Base-by-base conservation (phyloP, 2,888 invertebrate genomes). In the Synanthedon andrenaeformis region DNA sequence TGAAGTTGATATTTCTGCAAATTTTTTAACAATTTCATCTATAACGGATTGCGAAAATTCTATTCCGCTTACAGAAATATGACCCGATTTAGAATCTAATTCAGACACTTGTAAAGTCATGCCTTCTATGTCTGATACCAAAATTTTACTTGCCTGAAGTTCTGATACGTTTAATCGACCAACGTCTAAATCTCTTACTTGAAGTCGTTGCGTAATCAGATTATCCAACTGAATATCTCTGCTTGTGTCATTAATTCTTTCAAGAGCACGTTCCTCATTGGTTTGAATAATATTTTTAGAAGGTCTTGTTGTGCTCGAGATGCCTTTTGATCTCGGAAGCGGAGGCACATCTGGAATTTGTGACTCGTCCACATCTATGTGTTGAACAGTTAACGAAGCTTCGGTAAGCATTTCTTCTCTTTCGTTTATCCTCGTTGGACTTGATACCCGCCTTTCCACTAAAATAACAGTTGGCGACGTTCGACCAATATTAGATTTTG, bases 81-180 rank as follows among this genome's bases (percentile, higher is more conserved):
- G 90, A 0, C 92, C 92, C 0, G 91, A 90, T 68, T 91, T 91
- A 5, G 93, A 92, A 63, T 90, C 91, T 57, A 94, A 81, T 67
- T 95, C 94, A 52, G 92, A 89, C 0, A 94, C 91, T 58, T 90
- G 91, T 59, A 95, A 88, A 42, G 92, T 91, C 62, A 91, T 89
- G 5, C 94, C 93, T 67, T 95, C 94, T 57, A 95, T 91, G 73
- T 95, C 94, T 0, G 94, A 94, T 0, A 95, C 94, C 52, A 92
- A 87, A 57, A 95, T 93, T 72, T 93, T 94, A 54, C 91, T 92
- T 0, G 95, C 94, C 72, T 94, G 92, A 49, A 95, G 78, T 64
- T 94, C 94, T 55, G 92, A 92, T 0, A 95, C 95, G 59, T 91
- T 93, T 17, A 96, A 73, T 52, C 92, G 89, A 54, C 94, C 94